A percentile compares a stretch with the other conserved stretches of the same genome.
Evolutionary conservation across 1,140 invertebrate species (phyloP).

Genomic region (Aphidius ervi): DNA sequence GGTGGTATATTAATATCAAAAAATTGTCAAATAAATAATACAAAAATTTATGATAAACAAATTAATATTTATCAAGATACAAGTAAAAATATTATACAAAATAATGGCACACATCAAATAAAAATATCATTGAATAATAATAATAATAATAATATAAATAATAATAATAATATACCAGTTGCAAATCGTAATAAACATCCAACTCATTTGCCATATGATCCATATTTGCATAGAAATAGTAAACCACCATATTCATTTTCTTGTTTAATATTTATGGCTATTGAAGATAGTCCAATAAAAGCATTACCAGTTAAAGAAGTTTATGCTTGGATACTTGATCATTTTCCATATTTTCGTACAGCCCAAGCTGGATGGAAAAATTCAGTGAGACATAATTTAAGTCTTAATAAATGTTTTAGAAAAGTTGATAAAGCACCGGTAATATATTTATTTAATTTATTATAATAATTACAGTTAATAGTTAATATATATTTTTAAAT

Average conservation of each 20-base stretch:
- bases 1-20: conserved; percentile 24
- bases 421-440: conserved; percentile 90
- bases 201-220: conserved; percentile 70
- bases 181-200: conserved; percentile 63
- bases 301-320: conserved; percentile 94
- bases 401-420: conserved; percentile 94
- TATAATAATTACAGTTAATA: no score
- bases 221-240: conserved; percentile 74
- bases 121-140: conserved; percentile 47
- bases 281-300: conserved; percentile 84
- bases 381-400: conserved; percentile 92
- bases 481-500: conserved; percentile 10
- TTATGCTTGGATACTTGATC: conserved; percentile 95
- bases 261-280: conserved; percentile 96
- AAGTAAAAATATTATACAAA: conserved; percentile 31
- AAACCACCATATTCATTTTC: conserved; percentile 95
- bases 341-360: conserved; percentile 95
- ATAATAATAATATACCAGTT: conserved; percentile 46
- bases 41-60: conserved; percentile 34
- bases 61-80: conserved; percentile 36
- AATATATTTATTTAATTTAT: conserved; percentile 41
- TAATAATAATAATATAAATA: conserved; percentile 1
- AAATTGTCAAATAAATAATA: conserved; percentile 28
- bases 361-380: conserved; percentile 98
- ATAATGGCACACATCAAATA: conserved; percentile 39